Evolutionary conservation across 1,140 invertebrate species (phyloP), one percentile per base, ranked within the genome.

Genomic region (Drusus annulatus): DNA sequence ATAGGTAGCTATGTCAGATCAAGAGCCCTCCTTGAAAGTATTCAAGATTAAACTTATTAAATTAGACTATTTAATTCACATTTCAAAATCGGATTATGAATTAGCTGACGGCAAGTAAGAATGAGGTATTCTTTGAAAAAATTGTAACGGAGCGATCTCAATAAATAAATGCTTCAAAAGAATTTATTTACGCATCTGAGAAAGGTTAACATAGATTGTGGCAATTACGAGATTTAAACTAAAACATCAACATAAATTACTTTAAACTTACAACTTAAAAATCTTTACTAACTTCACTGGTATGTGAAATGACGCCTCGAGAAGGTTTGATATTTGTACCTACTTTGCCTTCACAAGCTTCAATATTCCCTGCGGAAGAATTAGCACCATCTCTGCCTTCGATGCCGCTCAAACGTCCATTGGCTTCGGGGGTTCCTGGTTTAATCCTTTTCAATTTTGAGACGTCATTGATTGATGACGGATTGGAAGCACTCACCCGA

Each of bases 221-320:
- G 63, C 63, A 31, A 36, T 31, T 15, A 19, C 6, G 63, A 31
- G 31, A 68, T 19, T 60, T 23, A 36, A 36, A 68, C 23, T 19
- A 36, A 45, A 16, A 28, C 0, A 17, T 1, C 17, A 31, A 68
- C 21, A 23, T 45, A 36, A 16, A 68, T 68, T 45, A 10, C 8
- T 8, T 15, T 68, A 45, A 68, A 51, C 23, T 71, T 28, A 63
- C n/a, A n/a, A 31, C 19, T 69, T 50, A 71, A 8, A 50, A 51
- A 23, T 71, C 19, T 0, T 52, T 71, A 51, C 17, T 52, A 19
- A 75, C 54, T 56, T 75, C 25, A 58, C 71, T 75, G 52, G 71
- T 75, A 17, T 75, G 71, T 17, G 71, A 75, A 17, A 75, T 75
- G 54, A 75, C 71, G 13, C 71, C 71, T 36, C 52, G 51, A 31